Percentiles rank a stretch among this genome's conserved stretches.
Conservation (phyloP, 1,140 invertebrate species). For the Agrypnia vestita region DNA sequence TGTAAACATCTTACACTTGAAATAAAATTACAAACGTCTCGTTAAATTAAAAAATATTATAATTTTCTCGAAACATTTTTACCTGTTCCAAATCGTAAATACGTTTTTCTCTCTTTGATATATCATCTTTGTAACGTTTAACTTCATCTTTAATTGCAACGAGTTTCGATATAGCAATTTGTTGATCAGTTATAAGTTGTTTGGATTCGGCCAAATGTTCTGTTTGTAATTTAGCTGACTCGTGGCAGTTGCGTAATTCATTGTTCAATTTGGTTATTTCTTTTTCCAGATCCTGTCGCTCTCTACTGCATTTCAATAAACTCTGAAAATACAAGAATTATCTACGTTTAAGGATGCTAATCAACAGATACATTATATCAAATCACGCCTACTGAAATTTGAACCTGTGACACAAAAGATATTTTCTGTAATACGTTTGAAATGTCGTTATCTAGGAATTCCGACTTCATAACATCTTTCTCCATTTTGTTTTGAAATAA, state of each 20-base stretch:
- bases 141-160: conserved; percentile 68
- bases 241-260: conserved; percentile 60
- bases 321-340: conserved; percentile 28
- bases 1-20: no score
- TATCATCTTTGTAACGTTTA: conserved; percentile 67
- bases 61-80: no score
- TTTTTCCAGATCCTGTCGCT: conserved; percentile 33
- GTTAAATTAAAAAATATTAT: no score
- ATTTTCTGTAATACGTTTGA: conserved; percentile 42
- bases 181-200: conserved; percentile 69
- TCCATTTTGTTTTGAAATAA: conserved; percentile 14
- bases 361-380: neutral
- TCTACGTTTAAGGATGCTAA: neutral
- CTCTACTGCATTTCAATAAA: conserved; percentile 25
- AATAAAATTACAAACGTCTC: no score
- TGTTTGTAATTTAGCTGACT: conserved; percentile 67
- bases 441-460: conserved; percentile 50
- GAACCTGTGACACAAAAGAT: conserved; percentile 33
- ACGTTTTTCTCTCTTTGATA: conserved; percentile 63
- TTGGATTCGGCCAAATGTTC: conserved; percentile 66
- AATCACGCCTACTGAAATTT: neutral
- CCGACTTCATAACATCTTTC: neutral
- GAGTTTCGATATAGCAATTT: conserved; percentile 69
- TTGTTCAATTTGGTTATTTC: conserved; percentile 36
- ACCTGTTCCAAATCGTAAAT: conserved; percentile 66